Percentiles rank a stretch among this genome's conserved stretches.
Conservation (phyloP, 2,797 vertebrate genomes). For the Schizopygopsis pylzovi region DNA sequence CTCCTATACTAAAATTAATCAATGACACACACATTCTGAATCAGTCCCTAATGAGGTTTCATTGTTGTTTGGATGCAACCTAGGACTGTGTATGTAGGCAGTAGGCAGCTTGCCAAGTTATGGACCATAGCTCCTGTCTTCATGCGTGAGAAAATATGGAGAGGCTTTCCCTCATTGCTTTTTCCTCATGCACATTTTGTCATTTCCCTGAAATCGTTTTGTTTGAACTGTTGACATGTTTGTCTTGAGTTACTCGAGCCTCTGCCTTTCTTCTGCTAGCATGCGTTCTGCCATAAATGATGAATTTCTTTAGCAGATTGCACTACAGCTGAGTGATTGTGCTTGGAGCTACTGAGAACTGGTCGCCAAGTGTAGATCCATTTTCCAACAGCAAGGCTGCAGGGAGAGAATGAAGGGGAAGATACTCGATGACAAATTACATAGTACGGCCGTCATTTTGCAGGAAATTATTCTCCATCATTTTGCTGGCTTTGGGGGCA, state of each 20-base stretch:
- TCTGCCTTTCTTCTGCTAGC: constrained; percentile 58
- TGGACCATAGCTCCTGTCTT: neutral
- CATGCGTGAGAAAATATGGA: neutral
- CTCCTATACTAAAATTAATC: neutral
- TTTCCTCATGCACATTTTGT: constrained; percentile 37
- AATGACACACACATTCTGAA: neutral
- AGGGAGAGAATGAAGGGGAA: constrained; percentile 32
- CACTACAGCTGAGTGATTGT: constrained; percentile 69
- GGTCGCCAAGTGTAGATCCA: constrained; percentile 52
- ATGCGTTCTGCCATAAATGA: constrained; percentile 68
- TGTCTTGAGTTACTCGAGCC: constrained; percentile 62
- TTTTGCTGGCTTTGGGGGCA: constrained; percentile 61
- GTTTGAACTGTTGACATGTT: constrained; percentile 54
- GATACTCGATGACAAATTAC: constrained; percentile 57
- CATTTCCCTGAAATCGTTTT: constrained; percentile 27
- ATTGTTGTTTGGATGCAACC: neutral
- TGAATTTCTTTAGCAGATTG: constrained; percentile 68
- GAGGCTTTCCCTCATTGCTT: constrained; percentile 15
- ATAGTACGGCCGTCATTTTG: constrained; percentile 65
- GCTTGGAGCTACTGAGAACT: constrained; percentile 62
- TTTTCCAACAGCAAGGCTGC: constrained; percentile 48
- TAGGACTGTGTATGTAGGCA: neutral
- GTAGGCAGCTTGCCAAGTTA: constrained; percentile 1
- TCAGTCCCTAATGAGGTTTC: neutral
- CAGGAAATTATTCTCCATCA: constrained; percentile 70